These are phyloP conservation scores for Folsomia manolachei DNA, from an alignment of 2,888 invertebrate genomes.

Conservation along the genomic window DNA sequence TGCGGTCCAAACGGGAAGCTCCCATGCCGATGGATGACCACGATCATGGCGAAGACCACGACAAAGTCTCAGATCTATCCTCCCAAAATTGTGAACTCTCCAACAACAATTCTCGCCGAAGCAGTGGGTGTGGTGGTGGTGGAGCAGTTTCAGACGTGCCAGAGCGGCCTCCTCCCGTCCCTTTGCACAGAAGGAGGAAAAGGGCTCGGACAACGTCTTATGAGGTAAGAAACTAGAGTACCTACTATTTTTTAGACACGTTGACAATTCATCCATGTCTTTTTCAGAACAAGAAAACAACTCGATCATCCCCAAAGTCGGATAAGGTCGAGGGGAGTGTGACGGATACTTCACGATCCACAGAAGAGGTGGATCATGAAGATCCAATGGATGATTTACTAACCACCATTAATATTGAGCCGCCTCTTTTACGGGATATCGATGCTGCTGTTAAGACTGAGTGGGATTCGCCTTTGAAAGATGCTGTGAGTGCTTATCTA, in stretches of 20 bases:
- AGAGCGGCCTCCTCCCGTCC: slow-evolving; percentile 12
- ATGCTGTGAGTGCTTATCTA: not conserved
- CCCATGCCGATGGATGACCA: not conserved
- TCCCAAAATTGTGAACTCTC: not conserved
- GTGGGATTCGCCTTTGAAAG: slow-evolving; percentile 21
- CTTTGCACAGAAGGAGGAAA: slow-evolving; percentile 36
- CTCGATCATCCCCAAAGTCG: slow-evolving; percentile 10
- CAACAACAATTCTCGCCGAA: too few relatives aligned
- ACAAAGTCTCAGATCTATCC: not conserved
- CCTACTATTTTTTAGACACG: too few relatives aligned
- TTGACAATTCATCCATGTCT: not conserved
- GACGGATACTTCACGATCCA: not conserved
- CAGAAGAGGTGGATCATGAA: slow-evolving; percentile 25
- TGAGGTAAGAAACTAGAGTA: not conserved
- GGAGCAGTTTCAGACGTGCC: slow-evolving; percentile 3
- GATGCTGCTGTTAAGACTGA: slow-evolving; percentile 50
- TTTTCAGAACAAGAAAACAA: not conserved
- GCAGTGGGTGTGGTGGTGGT: not conserved
- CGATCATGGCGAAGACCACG: not conserved
- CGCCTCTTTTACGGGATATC: slow-evolving; percentile 53
- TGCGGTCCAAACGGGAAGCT: slow-evolving; percentile 32
- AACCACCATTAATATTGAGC: slow-evolving; percentile 53
- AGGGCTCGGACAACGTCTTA: slow-evolving; percentile 29
- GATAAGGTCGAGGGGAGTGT: not conserved
- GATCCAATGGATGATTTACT: slow-evolving; percentile 41